A percentile compares a stretch with the other conserved stretches of the same genome.
phyloP scores from a whole-genome alignment of 92 coral and sea anemone genomes.

The Parazoanthus atlanticus region DNA sequence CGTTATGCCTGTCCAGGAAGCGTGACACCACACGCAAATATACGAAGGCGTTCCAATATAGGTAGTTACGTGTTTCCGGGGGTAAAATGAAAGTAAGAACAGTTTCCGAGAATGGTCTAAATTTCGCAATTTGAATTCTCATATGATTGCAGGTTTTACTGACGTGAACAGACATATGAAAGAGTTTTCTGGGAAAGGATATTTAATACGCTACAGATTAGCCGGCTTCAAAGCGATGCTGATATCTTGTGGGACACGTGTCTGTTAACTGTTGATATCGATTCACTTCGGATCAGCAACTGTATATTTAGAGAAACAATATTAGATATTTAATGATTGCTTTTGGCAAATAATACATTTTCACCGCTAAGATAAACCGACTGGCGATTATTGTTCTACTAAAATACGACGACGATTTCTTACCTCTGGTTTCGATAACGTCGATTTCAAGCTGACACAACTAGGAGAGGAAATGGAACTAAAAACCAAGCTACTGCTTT shows the following conservation, averaged over 20 bases:
- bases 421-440: neutral
- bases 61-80: slow-evolving; percentile 11
- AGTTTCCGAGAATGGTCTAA: neutral
- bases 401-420: neutral
- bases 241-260: neutral
- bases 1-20: neutral
- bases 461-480: neutral
- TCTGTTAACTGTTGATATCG: neutral
- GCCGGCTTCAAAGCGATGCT: neutral
- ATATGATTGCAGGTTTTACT: neutral
- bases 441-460: neutral
- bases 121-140: neutral
- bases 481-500: neutral
- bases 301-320: neutral
- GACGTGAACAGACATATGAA: neutral
- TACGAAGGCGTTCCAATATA: neutral
- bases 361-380: neutral
- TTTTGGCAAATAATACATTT: neutral
- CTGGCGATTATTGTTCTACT: too few relatives aligned
- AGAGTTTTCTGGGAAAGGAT: neutral
- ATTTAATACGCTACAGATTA: neutral
- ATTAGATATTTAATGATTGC: too few relatives aligned
- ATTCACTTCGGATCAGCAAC: neutral
- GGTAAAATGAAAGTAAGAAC: too few relatives aligned
- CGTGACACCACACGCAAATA: neutral